Evolutionary conservation across 2,113 vertebrate genomes (phyloP).

Genomic region (Psittacara wagleri): DNA sequence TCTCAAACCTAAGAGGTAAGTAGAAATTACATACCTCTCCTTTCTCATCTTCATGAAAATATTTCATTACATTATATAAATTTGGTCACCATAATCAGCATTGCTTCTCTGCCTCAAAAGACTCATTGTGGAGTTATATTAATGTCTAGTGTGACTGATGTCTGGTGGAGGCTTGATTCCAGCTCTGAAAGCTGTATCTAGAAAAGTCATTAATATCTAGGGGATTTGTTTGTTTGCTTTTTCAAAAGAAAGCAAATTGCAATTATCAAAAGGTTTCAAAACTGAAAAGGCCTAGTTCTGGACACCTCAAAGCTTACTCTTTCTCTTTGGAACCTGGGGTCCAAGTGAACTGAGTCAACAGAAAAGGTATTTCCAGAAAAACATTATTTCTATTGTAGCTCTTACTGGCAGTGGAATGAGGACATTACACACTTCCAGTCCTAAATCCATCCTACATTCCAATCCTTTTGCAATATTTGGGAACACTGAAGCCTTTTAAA

Average conservation of each 20-base stretch:
- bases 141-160: neutral
- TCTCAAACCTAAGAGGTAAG: neutral
- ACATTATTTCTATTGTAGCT: neutral
- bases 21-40: neutral
- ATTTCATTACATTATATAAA: neutral
- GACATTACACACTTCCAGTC: neutral
- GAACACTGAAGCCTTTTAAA: neutral
- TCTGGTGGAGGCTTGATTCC: neutral
- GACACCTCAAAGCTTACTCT: neutral
- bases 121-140: neutral
- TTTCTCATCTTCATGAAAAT: neutral
- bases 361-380: neutral
- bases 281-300: neutral
- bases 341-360: neutral
- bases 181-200: neutral
- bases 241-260: neutral
- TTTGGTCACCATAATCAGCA: neutral
- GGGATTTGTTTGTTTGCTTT: neutral
- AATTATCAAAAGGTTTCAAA: neutral
- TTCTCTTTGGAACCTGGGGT: neutral
- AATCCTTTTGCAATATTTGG: neutral
- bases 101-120: neutral
- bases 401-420: neutral
- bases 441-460: neutral
- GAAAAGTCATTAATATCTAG: neutral